Percentiles rank a stretch among this genome's conserved stretches.
phyloP scores from a whole-genome alignment of 2,888 invertebrate genomes.

The Dynastes maya region DNA sequence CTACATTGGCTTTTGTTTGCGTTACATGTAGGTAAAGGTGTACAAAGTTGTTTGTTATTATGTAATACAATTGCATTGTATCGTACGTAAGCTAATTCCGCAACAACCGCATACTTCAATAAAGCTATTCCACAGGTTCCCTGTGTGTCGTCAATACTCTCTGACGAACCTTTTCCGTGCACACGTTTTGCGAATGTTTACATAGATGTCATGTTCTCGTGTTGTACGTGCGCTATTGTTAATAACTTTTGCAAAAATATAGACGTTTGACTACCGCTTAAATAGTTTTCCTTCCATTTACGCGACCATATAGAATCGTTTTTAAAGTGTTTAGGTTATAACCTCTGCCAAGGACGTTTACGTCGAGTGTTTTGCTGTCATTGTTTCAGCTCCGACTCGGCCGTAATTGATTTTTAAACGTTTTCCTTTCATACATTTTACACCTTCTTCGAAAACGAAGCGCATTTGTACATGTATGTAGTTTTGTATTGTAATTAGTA shows the following conservation, averaged over 20 bases:
- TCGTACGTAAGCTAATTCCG: not conserved
- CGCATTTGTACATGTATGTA: not conserved
- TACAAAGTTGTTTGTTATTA: not conserved
- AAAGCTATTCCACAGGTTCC: not conserved
- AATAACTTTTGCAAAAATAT: conserved; percentile 35
- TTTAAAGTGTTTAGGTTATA: conserved; percentile 31
- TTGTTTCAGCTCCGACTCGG: conserved; percentile 17
- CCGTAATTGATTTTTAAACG: conserved; percentile 37
- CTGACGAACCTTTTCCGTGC: conserved; percentile 11
- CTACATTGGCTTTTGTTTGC: too few species aligned
- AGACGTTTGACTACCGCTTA: conserved; percentile 28
- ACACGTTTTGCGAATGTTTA: conserved; percentile 52
- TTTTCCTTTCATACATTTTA: conserved; percentile 19
- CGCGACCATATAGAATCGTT: not conserved
- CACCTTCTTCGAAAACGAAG: not conserved
- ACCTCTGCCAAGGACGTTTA: conserved; percentile 30
- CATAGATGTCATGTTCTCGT: conserved; percentile 54
- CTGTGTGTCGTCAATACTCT: not conserved
- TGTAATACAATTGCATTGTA: conserved; percentile 5
- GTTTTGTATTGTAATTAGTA: not conserved
- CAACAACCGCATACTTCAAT: conserved; percentile 4
- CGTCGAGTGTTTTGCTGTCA: conserved; percentile 22
- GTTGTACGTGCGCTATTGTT: conserved; percentile 53
- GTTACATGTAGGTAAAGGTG: not conserved
- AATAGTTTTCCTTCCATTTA: conserved; percentile 36